A percentile compares a stretch with the other conserved stretches of the same genome.
phyloP scores from a whole-genome alignment of 2,888 invertebrate species.

The Petrolisthes manimaculis region DNA sequence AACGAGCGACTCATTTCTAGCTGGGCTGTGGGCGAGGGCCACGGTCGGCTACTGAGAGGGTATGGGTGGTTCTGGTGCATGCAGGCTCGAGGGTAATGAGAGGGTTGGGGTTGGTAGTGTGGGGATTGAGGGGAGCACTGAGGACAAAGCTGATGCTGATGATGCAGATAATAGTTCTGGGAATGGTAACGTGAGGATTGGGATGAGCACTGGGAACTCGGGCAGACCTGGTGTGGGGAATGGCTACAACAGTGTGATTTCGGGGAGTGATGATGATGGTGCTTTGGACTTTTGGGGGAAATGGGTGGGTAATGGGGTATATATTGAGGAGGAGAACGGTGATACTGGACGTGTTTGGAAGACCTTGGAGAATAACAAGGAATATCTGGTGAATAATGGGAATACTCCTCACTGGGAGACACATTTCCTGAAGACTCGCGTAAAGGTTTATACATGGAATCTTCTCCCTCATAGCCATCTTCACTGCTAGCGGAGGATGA shows the following conservation, averaged over 20 bases:
- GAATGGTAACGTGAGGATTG: constrained; percentile 24
- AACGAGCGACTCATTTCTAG: constrained; percentile 48
- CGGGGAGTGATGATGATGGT: constrained; percentile 27
- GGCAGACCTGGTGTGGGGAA: constrained; percentile 32
- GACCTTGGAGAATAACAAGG: constrained; percentile 34
- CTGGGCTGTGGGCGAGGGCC: constrained; percentile 55
- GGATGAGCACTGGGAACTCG: constrained; percentile 32
- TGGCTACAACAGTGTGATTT: constrained; percentile 26
- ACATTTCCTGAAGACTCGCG: constrained; percentile 17
- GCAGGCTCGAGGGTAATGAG: constrained; percentile 50
- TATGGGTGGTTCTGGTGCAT: constrained; percentile 52
- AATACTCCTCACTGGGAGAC: constrained; percentile 31
- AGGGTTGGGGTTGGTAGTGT: constrained; percentile 42
- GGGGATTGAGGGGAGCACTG: constrained; percentile 45
- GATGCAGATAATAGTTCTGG: constrained; percentile 3
- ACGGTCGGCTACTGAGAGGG: constrained; percentile 46
- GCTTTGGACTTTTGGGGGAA: constrained; percentile 40
- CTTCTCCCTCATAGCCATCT: constrained; percentile 46
- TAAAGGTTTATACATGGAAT: constrained; percentile 47
- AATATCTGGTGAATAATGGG: constrained; percentile 32
- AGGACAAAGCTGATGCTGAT: constrained; percentile 14
- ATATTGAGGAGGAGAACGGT: constrained; percentile 16
- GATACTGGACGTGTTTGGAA: constrained; percentile 28
- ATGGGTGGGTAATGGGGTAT: constrained; percentile 31
- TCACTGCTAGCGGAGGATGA: constrained; percentile 49